These are phyloP conservation scores for Solenodon paradoxus DNA, from an alignment of 2,113 vertebrate genomes.

Conservation along the genomic window DNA sequence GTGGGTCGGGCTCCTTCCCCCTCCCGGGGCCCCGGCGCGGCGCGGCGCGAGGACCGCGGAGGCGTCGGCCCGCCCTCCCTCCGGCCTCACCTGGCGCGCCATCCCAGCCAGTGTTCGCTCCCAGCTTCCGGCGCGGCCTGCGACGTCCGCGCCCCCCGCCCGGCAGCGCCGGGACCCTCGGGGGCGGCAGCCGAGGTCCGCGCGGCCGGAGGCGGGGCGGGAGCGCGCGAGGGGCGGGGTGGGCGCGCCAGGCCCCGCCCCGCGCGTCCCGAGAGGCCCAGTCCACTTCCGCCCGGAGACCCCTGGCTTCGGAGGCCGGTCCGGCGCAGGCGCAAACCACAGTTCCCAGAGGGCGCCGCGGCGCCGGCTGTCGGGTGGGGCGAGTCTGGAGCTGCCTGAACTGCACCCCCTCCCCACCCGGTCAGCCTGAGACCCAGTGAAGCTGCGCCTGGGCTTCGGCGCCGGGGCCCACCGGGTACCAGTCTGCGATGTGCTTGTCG, in stretches of 20 bases:
- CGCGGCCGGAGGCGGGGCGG: background rate
- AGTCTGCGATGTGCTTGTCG: background rate
- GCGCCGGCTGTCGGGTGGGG: background rate
- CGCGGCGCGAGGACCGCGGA: background rate
- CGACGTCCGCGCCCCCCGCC: background rate
- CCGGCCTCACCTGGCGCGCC: conserved; percentile 70
- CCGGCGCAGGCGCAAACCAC: conserved; percentile 52
- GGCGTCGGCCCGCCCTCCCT: background rate
- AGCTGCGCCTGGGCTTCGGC: background rate
- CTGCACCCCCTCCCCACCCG: fast-evolving
- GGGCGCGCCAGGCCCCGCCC: background rate
- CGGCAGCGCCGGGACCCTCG: background rate
- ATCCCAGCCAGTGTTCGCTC: conserved; percentile 40
- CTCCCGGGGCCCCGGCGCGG: background rate
- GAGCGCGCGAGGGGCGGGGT: too few relatives aligned
- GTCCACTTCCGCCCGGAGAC: conserved; percentile 34
- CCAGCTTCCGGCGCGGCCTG: conserved; percentile 49
- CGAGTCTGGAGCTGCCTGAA: fast-evolving
- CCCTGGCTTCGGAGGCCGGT: background rate
- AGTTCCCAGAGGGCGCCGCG: conserved; percentile 55
- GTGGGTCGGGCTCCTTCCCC: background rate
- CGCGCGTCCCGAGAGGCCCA: background rate
- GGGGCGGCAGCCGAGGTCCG: background rate
- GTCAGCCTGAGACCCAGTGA: fast-evolving
- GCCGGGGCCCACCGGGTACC: fast-evolving